Conservation (phyloP, 1,140 invertebrate genomes). For the Penaeus japonicus region DNA sequence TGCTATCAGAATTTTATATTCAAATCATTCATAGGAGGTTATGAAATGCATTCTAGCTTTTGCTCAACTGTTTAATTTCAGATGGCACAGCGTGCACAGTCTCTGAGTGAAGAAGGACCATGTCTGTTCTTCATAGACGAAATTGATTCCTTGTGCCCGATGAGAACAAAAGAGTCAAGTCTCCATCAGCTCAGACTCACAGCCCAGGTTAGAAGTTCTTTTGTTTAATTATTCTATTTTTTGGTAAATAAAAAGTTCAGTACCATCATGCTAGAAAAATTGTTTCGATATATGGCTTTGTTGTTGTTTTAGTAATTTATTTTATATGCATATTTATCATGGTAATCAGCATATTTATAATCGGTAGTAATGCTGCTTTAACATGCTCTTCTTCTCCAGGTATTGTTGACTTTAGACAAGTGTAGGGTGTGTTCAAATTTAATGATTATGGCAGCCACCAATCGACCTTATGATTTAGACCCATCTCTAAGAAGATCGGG, state of each 20-base stretch:
- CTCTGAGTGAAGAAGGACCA: slow-evolving; percentile 43
- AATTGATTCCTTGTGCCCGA: slow-evolving; percentile 30
- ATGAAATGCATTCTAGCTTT: background rate
- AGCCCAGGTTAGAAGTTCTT: background rate
- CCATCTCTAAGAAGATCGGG: slow-evolving; percentile 34
- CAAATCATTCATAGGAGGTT: background rate
- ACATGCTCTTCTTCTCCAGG: background rate
- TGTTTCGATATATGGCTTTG: too few species aligned
- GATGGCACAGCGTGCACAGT: slow-evolving; percentile 17
- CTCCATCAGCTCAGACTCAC: background rate
- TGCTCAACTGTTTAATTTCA: background rate
- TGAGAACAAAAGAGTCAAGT: slow-evolving; percentile 16
- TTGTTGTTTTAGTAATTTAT: too few species aligned
- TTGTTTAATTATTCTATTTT: background rate
- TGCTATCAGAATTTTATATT: background rate
- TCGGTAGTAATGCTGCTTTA: background rate
- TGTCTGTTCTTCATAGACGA: slow-evolving; percentile 46
- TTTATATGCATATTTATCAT: too few species aligned
- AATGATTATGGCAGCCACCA: slow-evolving; percentile 37
- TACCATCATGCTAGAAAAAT: too few species aligned
- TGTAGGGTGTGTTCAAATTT: slow-evolving; percentile 22
- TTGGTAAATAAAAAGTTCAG: too few species aligned
- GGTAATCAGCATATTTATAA: too few species aligned
- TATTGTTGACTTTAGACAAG: slow-evolving; percentile 28
- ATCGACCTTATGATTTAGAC: slow-evolving; percentile 39